A percentile compares a stretch with the other conserved stretches of the same genome.
These are phyloP conservation scores for Xanthorhoe designata DNA, from an alignment of 2,888 invertebrate species.

Conservation along the genomic window DNA sequence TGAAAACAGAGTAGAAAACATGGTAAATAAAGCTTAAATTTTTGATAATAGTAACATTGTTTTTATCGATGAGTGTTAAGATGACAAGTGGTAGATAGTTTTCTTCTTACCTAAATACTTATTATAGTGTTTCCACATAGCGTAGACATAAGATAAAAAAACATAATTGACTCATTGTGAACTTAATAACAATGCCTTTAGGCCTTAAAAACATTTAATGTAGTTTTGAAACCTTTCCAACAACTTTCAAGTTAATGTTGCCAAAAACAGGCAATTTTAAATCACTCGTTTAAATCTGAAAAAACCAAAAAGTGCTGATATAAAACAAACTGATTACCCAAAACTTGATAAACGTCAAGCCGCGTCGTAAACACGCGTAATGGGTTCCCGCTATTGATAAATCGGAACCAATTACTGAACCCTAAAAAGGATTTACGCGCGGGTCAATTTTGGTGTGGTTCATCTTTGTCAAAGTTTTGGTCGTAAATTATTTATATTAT, in stretches of 20 bases:
- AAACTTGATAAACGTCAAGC: constrained; percentile 19
- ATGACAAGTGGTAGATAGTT: too few species aligned
- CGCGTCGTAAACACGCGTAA: constrained; percentile 24
- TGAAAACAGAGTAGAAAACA: too few species aligned
- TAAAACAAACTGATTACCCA: constrained; percentile 17
- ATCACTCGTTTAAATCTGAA: not conserved
- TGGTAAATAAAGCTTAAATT: too few species aligned
- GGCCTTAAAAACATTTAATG: too few species aligned
- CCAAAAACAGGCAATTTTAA: not conserved
- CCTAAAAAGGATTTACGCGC: constrained; percentile 18
- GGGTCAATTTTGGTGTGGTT: constrained; percentile 7
- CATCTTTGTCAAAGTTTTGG: constrained; percentile 20
- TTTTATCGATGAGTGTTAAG: too few species aligned
- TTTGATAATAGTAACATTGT: too few species aligned
- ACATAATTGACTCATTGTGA: too few species aligned
- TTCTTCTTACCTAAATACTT: too few species aligned
- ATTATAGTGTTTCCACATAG: too few species aligned
- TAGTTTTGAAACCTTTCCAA: too few species aligned
- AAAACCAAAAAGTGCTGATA: constrained; percentile 16
- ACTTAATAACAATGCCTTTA: too few species aligned
- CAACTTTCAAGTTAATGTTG: not conserved
- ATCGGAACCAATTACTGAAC: constrained; percentile 24
- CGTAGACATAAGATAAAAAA: too few species aligned
- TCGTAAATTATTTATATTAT: constrained; percentile 11
- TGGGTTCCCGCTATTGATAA: constrained; percentile 29